Evolutionary conservation across 2,888 invertebrate species (phyloP).

Genomic region (Ophonus ardosiacus): DNA sequence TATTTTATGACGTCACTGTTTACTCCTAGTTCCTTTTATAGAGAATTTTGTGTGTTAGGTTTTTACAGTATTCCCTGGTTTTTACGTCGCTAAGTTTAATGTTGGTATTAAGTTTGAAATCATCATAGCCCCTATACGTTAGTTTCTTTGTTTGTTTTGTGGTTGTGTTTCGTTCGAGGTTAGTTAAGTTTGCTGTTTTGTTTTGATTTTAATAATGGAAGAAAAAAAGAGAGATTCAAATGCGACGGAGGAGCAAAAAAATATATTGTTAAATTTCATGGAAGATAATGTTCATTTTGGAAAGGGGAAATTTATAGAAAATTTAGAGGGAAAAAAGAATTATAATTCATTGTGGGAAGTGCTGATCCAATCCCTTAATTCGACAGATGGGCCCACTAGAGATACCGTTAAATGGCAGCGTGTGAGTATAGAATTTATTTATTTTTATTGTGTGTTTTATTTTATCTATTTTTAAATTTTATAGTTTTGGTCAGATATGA

Average conservation of each 20-base stretch:
- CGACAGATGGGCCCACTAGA: not conserved
- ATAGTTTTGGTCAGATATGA: constrained; percentile 42
- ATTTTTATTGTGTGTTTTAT: not conserved
- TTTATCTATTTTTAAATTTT: not conserved
- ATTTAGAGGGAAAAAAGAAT: constrained; percentile 24
- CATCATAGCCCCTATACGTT: not conserved
- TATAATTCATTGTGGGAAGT: constrained; percentile 28
- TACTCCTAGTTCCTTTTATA: constrained; percentile 1
- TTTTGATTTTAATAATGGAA: not conserved
- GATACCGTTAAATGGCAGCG: constrained; percentile 19
- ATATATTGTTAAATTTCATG: constrained; percentile 28
- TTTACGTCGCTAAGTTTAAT: not conserved
- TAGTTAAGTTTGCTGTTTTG: not conserved
- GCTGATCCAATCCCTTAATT: not conserved
- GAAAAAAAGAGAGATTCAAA: constrained; percentile 29
- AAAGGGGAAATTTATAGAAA: constrained; percentile 44
- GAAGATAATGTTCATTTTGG: constrained; percentile 38
- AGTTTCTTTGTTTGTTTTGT: not conserved
- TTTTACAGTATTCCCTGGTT: no score
- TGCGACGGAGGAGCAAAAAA: constrained; percentile 26
- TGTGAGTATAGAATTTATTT: constrained; percentile 37
- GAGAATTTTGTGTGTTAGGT: constrained; percentile 21
- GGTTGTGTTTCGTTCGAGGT: not conserved
- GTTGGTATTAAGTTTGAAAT: constrained; percentile 8
- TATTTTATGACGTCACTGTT: constrained; percentile 15